Percentiles rank a stretch among this genome's conserved stretches.
Evolutionary conservation across 1,140 invertebrate genomes (phyloP).

Genomic region (Doryteuthis pealeii): DNA sequence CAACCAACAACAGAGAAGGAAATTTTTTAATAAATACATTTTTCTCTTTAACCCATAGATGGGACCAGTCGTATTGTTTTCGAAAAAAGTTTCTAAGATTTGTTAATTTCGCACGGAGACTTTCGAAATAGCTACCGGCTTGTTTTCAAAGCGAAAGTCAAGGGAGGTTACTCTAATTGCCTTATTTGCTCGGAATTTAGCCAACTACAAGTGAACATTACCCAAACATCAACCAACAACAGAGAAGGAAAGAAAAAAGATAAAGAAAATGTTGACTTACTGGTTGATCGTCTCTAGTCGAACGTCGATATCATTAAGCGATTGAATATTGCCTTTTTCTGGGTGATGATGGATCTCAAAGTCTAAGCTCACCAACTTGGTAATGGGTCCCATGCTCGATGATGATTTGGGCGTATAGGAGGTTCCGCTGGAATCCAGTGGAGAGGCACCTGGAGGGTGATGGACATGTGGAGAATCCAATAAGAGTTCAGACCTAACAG

Average conservation of each 20-base stretch:
- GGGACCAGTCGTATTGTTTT: no score
- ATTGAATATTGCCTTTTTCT: constrained; percentile 31
- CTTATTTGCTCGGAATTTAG: no score
- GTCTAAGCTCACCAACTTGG: constrained; percentile 39
- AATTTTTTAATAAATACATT: no score
- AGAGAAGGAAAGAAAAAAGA: neutral
- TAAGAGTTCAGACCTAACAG: constrained; percentile 21
- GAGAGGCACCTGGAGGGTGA: constrained; percentile 29
- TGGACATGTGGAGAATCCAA: constrained; percentile 21
- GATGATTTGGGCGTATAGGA: constrained; percentile 51
- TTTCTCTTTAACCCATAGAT: no score
- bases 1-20: no score
- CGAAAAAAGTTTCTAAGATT: no score
- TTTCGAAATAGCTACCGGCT: no score
- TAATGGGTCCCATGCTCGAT: constrained; percentile 46
- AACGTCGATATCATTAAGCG: constrained; percentile 44
- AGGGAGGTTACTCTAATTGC: no score
- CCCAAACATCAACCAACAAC: neutral
- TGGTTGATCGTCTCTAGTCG: constrained; percentile 44
- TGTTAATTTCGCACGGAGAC: no score
- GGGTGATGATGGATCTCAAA: constrained; percentile 35
- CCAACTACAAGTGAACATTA: no score
- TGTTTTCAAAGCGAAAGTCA: no score
- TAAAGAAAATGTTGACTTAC: constrained; percentile 33
- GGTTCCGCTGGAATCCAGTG: constrained; percentile 46